Conservation (phyloP, 1,140 invertebrate genomes). For the Melipona quadrifasciata region DNA sequence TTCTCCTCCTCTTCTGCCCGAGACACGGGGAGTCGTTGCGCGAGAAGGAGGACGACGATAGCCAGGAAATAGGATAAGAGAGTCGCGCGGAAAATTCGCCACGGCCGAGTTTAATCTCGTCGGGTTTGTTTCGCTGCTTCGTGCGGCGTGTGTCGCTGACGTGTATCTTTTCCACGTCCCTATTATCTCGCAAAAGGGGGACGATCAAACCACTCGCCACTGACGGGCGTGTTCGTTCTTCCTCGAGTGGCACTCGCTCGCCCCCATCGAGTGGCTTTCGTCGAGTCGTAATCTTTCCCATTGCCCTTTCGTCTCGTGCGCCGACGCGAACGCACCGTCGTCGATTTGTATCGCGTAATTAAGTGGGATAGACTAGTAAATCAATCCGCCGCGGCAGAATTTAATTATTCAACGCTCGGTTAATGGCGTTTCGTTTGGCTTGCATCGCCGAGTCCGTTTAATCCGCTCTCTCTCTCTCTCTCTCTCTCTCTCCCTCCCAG, state of each 20-base stretch:
- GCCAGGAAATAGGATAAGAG: not conserved
- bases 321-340: not conserved
- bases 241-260: not conserved
- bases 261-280: constrained; percentile 28
- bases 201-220: constrained; percentile 27
- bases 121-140: not conserved
- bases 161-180: constrained; percentile 15
- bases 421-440: constrained; percentile 6
- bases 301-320: not conserved
- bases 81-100: not conserved
- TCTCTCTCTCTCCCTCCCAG: not conserved
- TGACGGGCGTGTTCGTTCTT: constrained; percentile 20
- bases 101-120: not conserved
- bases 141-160: not conserved
- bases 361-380: constrained; percentile 33
- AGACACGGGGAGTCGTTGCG: not conserved
- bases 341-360: constrained; percentile 7
- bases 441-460: not conserved
- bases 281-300: constrained; percentile 35
- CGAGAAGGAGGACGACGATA: not conserved
- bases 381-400: constrained; percentile 3
- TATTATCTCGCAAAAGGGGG: constrained; percentile 44
- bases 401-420: constrained; percentile 29
- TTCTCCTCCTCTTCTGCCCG: not conserved
- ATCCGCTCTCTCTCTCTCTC: not conserved